phyloP scores from a whole-genome alignment of 2,113 vertebrate genomes.

The Mesocricetus auratus region DNA sequence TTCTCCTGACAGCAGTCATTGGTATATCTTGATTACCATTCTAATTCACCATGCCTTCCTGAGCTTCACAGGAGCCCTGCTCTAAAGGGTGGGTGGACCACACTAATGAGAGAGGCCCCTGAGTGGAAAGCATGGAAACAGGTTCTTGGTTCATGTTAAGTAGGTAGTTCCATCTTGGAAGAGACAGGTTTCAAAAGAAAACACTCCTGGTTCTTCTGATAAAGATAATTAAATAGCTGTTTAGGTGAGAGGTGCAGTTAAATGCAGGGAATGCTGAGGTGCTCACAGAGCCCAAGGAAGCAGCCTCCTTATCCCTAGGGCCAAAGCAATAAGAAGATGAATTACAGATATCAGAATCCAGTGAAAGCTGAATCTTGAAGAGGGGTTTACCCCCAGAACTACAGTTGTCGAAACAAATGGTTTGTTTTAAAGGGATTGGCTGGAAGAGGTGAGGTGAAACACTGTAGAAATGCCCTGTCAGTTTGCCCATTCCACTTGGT shows the following conservation, averaged over 20 bases:
- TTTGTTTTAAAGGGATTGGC: neutral
- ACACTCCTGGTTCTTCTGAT: neutral
- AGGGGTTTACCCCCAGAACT: neutral
- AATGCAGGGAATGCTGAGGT: neutral
- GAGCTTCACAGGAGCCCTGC: neutral
- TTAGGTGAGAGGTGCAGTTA: neutral
- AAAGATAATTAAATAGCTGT: neutral
- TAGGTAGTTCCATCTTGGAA: neutral
- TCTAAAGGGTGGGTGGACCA: neutral
- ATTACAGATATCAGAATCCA: neutral
- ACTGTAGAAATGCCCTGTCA: neutral
- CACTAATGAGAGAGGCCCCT: neutral
- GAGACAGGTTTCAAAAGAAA: neutral
- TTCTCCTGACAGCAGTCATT: neutral
- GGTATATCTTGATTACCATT: neutral
- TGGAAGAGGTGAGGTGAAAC: neutral
- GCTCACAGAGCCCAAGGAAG: neutral
- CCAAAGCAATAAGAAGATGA: neutral
- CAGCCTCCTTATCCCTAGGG: neutral
- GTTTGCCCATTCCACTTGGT: neutral
- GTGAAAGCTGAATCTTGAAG: neutral
- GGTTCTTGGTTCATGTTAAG: neutral
- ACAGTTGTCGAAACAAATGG: neutral
- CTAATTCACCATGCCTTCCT: neutral
- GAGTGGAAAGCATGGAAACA: neutral